Evolutionary conservation across 2,113 vertebrate genomes (phyloP), one percentile per base, ranked within the genome.

Genomic region (Stigmatopora argus): DNA sequence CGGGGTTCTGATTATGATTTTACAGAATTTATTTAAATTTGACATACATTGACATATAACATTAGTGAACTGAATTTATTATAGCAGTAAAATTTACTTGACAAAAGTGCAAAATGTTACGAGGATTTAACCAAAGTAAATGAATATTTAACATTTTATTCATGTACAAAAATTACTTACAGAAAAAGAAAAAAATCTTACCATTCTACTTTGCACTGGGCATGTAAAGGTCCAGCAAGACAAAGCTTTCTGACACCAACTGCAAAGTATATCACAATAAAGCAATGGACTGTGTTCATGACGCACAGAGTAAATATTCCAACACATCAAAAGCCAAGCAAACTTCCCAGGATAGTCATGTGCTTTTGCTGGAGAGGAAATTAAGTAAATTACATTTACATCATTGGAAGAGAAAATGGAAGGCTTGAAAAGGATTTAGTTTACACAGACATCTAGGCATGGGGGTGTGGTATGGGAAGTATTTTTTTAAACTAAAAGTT

Each of bases 201-300:
- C 90, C 91, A 92, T 69, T 89, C 77, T 17, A 90, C 90, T 82
- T 87, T 90, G 81, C 91, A 92, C 62, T 91, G 86, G 17, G 91
- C 89, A 60, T 92, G 91, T 3, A 92, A 76, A n/a, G 89, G 89
- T 55, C 89, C 88, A 1, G 84, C 72, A 8, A 21, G 34, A 18
- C 81, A 75, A 1, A 80, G 52, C 3, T 49, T 47, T 55, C 62
- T 65, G 11, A 78, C 55, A 10, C 69, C 72, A 5, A 69, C 26
- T 10, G 59, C 47, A 21, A 90, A 35, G 18, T 84, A 9, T 38
- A 67, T 51, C 0, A 52, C 53, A 5, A 84, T 0, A 6, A 86
- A 14, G 70, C 70, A 83, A 10, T 5, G 38, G 1, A 26, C 19
- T 12, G 64, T 44, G 58, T 26, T 44, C 85, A 90, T 89, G 15